Evolutionary conservation across 2,797 vertebrate species (phyloP).

Genomic region (Spinus pinus): DNA sequence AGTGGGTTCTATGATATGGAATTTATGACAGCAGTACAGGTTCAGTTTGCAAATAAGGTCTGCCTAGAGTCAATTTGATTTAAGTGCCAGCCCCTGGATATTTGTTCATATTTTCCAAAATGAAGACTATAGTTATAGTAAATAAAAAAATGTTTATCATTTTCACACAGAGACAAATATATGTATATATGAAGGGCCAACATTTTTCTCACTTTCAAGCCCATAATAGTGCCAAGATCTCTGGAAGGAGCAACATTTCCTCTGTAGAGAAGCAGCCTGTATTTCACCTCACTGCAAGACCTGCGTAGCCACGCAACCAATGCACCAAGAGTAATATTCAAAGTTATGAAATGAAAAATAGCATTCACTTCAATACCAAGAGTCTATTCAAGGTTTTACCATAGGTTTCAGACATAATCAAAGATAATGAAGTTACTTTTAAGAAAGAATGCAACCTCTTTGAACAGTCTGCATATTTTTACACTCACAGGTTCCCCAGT

Average conservation of each 20-base stretch:
- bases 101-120: slow-evolving; percentile 57
- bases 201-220: neutral
- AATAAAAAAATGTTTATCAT: slow-evolving; percentile 42
- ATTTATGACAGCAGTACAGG: slow-evolving; percentile 55
- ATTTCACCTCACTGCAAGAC: neutral
- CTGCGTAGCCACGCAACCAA: neutral
- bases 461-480: neutral
- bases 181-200: neutral
- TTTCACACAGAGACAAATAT: neutral
- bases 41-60: slow-evolving; percentile 60
- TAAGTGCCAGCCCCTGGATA: slow-evolving; percentile 48
- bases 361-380: neutral
- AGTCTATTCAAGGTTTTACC: neutral
- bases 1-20: slow-evolving; percentile 55
- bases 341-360: neutral
- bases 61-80: slow-evolving; percentile 54
- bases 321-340: neutral
- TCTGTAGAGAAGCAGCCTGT: neutral
- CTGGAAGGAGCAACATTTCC: neutral
- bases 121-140: slow-evolving; percentile 21
- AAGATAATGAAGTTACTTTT: neutral
- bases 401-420: neutral
- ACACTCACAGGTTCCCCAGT: neutral
- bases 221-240: neutral
- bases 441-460: neutral